Evolutionary conservation across 2,888 invertebrate genomes (phyloP).

Genomic region (Nemapogon koenigi): DNA sequence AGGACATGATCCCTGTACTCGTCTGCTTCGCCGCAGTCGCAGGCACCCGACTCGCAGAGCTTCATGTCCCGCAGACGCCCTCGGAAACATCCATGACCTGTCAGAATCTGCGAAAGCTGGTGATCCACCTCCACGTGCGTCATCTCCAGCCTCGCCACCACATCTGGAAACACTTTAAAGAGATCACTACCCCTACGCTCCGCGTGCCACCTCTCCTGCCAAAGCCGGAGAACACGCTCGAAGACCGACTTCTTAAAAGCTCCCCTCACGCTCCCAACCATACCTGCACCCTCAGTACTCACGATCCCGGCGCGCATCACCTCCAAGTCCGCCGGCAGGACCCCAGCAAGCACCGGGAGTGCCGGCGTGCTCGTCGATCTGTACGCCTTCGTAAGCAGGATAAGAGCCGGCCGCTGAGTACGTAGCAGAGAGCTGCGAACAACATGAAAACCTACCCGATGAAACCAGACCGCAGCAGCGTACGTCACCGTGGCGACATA

Average conservation of each 20-base stretch:
- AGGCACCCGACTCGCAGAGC: background rate
- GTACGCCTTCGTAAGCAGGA: conserved; percentile 9
- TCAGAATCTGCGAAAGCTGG: conserved; percentile 1
- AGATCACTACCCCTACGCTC: background rate
- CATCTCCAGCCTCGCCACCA: background rate
- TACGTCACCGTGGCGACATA: too few species aligned
- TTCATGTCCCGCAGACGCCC: too few species aligned
- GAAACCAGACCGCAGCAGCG: conserved; percentile 1
- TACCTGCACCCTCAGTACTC: background rate
- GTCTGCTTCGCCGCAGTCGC: background rate
- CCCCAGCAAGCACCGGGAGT: conserved; percentile 4
- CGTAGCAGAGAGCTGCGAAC: background rate
- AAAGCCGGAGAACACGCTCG: background rate
- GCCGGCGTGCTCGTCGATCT: conserved; percentile 6
- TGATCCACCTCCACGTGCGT: background rate
- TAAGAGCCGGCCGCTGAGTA: too few species aligned
- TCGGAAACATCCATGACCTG: conserved; percentile 5
- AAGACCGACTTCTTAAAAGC: background rate
- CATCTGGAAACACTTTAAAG: conserved; percentile 1
- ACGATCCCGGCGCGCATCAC: background rate
- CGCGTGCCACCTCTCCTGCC: conserved; percentile 2
- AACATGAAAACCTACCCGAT: conserved; percentile 1
- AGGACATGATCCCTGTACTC: background rate
- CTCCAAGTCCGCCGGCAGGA: conserved; percentile 9
- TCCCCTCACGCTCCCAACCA: background rate